Percentiles rank a stretch among this genome's conserved stretches.
These are phyloP conservation scores for Omphaloscelis lunosa DNA, from an alignment of 2,888 invertebrate genomes.

Conservation along the genomic window DNA sequence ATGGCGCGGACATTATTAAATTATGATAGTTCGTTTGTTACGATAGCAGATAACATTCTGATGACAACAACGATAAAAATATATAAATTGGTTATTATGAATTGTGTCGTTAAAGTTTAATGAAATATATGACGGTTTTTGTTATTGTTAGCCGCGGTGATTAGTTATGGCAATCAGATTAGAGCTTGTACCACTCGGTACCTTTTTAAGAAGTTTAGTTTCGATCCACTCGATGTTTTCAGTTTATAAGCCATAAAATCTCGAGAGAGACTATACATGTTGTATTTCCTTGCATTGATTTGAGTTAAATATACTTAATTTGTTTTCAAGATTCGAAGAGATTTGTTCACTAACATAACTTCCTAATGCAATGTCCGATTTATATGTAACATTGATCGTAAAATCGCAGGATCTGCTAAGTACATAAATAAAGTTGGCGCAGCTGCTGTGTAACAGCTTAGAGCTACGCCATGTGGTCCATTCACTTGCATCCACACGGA, in stretches of 20 bases:
- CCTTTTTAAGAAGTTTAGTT: neutral
- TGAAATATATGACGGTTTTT: slow-evolving; percentile 42
- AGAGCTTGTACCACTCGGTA: neutral
- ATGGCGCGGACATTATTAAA: slow-evolving; percentile 81
- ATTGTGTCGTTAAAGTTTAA: slow-evolving; percentile 52
- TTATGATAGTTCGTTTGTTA: slow-evolving; percentile 81
- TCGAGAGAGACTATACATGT: neutral
- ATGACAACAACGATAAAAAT: slow-evolving; percentile 60
- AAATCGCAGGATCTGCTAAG: slow-evolving; percentile 50
- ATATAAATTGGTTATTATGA: slow-evolving; percentile 60
- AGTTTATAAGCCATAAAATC: neutral
- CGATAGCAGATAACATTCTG: slow-evolving; percentile 71
- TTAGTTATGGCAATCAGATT: slow-evolving; percentile 8
- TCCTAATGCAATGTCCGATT: slow-evolving; percentile 27
- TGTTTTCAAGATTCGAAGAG: neutral
- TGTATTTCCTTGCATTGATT: neutral
- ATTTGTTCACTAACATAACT: neutral
- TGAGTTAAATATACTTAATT: neutral
- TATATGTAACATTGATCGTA: slow-evolving; percentile 50
- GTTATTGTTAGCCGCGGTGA: slow-evolving; percentile 14
- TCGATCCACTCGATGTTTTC: neutral
- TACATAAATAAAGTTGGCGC: slow-evolving; percentile 56
- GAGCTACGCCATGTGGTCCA: slow-evolving; percentile 27
- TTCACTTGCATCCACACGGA: slow-evolving; percentile 39
- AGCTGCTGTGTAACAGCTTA: slow-evolving; percentile 44